These are phyloP conservation scores for Siniperca scherzeri DNA, from an alignment of 2,797 vertebrate genomes.

Conservation along the genomic window DNA sequence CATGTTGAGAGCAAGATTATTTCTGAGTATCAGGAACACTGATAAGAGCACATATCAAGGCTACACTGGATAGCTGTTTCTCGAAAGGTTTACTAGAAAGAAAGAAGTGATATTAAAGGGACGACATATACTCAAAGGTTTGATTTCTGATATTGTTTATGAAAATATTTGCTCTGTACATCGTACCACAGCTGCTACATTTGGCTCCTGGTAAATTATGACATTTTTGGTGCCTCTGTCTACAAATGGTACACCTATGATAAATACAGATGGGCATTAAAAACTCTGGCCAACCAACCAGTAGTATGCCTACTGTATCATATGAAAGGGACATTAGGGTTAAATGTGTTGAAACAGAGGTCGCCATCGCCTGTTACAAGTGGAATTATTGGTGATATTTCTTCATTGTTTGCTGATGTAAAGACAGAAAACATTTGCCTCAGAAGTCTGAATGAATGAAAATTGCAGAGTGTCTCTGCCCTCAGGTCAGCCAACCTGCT, in stretches of 20 bases:
- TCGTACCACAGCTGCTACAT: constrained; percentile 31
- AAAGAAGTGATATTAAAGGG: constrained; percentile 72
- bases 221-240: constrained; percentile 35
- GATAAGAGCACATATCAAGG: constrained; percentile 71
- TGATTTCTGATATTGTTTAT: constrained; percentile 63
- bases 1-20: constrained; percentile 45
- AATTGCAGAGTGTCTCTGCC: constrained; percentile 37
- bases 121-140: constrained; percentile 70
- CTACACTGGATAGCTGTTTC: constrained; percentile 71
- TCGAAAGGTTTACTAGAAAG: constrained; percentile 45
- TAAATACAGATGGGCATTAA: constrained; percentile 39
- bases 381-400: constrained; percentile 13
- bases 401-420: constrained; percentile 15
- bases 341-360: constrained; percentile 48
- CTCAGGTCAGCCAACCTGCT: constrained; percentile 87
- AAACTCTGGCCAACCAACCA: constrained; percentile 87
- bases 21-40: constrained; percentile 68
- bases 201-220: constrained; percentile 16
- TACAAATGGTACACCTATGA: constrained; percentile 21
- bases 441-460: constrained; percentile 36
- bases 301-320: constrained; percentile 58
- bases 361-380: constrained; percentile 19
- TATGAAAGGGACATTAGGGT: constrained; percentile 11
- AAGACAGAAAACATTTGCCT: constrained; percentile 27
- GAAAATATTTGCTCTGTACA: constrained; percentile 84